Conservation (phyloP, 1,140 invertebrate genomes). For the Drosophila santomea region DNA sequence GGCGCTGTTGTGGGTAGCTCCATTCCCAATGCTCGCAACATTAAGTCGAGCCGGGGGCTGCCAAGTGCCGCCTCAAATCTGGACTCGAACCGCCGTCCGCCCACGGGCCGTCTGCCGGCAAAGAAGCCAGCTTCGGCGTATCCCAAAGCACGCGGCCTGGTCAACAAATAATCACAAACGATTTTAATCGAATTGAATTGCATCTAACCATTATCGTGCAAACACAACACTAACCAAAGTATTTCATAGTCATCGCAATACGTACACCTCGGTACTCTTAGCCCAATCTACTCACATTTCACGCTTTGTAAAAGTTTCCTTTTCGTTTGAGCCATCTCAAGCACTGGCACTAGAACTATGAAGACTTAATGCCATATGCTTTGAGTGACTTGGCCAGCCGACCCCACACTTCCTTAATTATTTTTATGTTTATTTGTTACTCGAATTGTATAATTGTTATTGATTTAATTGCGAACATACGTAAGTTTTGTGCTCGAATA, state of each 20-base stretch:
- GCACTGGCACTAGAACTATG: slow-evolving; percentile 3
- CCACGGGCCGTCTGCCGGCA: slow-evolving; percentile 62
- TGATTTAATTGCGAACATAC: slow-evolving; percentile 35
- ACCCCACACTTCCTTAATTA: slow-evolving; percentile 21
- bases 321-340: slow-evolving; percentile 19
- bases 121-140: slow-evolving; percentile 84
- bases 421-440: slow-evolving; percentile 53
- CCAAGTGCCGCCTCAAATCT: slow-evolving; percentile 65
- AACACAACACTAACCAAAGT: slow-evolving; percentile 72
- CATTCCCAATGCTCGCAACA: slow-evolving; percentile 44
- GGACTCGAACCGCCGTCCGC: slow-evolving; percentile 75
- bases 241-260: slow-evolving; percentile 67
- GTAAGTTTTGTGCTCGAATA: slow-evolving; percentile 24
- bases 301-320: slow-evolving; percentile 65
- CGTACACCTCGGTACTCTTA: slow-evolving; percentile 48
- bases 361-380: slow-evolving; percentile 5
- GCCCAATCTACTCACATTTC: slow-evolving; percentile 67
- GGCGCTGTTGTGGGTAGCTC: slow-evolving; percentile 10
- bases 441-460: slow-evolving; percentile 57
- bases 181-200: slow-evolving; percentile 27
- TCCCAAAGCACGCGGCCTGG: slow-evolving; percentile 82
- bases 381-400: background rate
- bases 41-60: slow-evolving; percentile 69
- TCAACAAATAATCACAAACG: slow-evolving; percentile 75
- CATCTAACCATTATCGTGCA: slow-evolving; percentile 42